Percentiles rank a stretch among this genome's conserved stretches.
phyloP scores from a whole-genome alignment of 1,140 invertebrate species.

The Gonioctena quinquepunctata region DNA sequence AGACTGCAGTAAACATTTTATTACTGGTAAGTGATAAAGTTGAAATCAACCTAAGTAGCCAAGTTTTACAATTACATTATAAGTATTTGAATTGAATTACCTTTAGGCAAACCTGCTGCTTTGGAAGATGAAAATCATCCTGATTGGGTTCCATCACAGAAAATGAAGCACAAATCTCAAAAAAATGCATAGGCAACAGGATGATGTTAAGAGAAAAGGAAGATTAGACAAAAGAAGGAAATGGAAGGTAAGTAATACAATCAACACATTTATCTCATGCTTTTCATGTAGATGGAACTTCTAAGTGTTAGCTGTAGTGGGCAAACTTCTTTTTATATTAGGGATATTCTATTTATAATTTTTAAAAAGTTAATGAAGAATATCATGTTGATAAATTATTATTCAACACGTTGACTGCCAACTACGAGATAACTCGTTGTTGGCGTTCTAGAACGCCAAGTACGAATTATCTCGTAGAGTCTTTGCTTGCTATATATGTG shows the following conservation, averaged over 20 bases:
- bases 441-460: too few relatives aligned
- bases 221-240: conserved; percentile 1
- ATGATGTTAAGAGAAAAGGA: conserved; percentile 1
- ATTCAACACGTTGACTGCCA: too few relatives aligned
- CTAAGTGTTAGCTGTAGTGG: not conserved
- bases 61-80: not conserved
- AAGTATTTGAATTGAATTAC: not conserved
- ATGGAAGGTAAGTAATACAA: not conserved
- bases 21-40: not conserved
- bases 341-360: not conserved
- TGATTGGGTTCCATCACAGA: conserved; percentile 18
- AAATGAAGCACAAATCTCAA: too few relatives aligned
- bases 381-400: too few relatives aligned
- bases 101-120: conserved; percentile 23
- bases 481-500: too few relatives aligned
- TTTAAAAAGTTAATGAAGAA: not conserved
- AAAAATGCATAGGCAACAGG: too few relatives aligned
- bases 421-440: too few relatives aligned
- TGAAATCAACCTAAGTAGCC: not conserved
- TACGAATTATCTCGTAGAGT: too few relatives aligned
- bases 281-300: not conserved
- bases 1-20: conserved; percentile 13
- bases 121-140: conserved; percentile 20
- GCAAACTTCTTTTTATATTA: not conserved
- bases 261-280: not conserved